Conservation (phyloP, 2,888 invertebrate species). For the Chrysina gloriosa region DNA sequence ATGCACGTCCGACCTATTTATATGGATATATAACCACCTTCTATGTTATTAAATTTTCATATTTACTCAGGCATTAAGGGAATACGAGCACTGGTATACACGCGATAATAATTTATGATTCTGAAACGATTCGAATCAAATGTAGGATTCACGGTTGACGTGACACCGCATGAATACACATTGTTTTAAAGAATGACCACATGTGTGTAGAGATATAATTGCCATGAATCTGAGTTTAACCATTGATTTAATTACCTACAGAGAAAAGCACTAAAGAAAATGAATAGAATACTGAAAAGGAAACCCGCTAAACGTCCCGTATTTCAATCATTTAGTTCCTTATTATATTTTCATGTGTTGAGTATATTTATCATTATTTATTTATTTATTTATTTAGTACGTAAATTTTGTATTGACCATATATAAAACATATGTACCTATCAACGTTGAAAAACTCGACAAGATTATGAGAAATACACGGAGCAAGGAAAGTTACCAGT, state of each 20-base stretch:
- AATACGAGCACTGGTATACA: not conserved
- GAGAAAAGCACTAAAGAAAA: not conserved
- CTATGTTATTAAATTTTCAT: not conserved
- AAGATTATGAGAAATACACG: too few species aligned
- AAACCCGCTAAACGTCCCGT: too few species aligned
- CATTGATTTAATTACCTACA: slow-evolving; percentile 2
- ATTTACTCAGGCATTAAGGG: not conserved
- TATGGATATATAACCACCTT: not conserved
- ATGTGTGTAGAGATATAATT: not conserved
- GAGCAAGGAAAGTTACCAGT: too few species aligned
- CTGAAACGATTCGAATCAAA: not conserved
- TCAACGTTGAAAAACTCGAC: too few species aligned
- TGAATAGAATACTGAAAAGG: not conserved
- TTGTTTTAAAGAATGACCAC: not conserved
- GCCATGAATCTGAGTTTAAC: not conserved
- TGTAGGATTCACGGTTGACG: slow-evolving; percentile 3
- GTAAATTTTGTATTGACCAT: too few species aligned
- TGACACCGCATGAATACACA: slow-evolving; percentile 2
- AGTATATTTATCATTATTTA: too few species aligned
- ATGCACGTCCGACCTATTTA: too few species aligned
- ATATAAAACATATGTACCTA: too few species aligned
- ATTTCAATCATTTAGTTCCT: too few species aligned
- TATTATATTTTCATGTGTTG: too few species aligned
- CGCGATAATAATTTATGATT: not conserved
- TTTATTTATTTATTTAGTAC: too few species aligned